These are phyloP conservation scores for Acrocephalus kingi DNA, from an alignment of 2,113 vertebrate species.

Conservation along the genomic window DNA sequence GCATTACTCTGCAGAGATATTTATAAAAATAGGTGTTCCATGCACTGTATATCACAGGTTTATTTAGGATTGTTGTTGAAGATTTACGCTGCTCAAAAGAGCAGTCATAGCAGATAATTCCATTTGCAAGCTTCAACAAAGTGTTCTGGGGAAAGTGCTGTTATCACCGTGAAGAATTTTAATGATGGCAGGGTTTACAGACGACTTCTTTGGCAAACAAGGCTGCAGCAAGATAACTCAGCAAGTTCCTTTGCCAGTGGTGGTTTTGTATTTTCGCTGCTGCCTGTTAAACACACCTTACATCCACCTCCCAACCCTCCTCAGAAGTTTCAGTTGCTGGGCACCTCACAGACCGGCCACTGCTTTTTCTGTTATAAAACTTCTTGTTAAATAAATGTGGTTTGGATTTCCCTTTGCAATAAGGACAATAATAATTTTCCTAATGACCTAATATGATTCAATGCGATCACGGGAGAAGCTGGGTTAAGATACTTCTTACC, in stretches of 20 bases:
- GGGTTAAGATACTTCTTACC: background rate
- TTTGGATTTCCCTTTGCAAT: background rate
- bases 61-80: conserved; percentile 52
- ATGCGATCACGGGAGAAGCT: background rate
- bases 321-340: background rate
- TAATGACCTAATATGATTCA: background rate
- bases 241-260: background rate
- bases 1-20: conserved; percentile 5
- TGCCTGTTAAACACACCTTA: background rate
- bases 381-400: background rate
- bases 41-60: conserved; percentile 11
- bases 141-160: conserved; percentile 1
- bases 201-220: conserved; percentile 39
- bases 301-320: background rate
- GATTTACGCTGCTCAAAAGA: conserved; percentile 59
- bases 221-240: background rate
- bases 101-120: conserved; percentile 46
- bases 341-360: rapidly evolving
- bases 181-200: conserved; percentile 43
- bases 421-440: background rate
- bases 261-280: background rate
- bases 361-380: background rate
- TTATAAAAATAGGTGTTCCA: conserved; percentile 52
- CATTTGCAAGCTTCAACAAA: conserved; percentile 51
- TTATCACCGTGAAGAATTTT: conserved; percentile 17